Conservation (phyloP, 2,797 vertebrate species). For the Galaxias olidus region DNA sequence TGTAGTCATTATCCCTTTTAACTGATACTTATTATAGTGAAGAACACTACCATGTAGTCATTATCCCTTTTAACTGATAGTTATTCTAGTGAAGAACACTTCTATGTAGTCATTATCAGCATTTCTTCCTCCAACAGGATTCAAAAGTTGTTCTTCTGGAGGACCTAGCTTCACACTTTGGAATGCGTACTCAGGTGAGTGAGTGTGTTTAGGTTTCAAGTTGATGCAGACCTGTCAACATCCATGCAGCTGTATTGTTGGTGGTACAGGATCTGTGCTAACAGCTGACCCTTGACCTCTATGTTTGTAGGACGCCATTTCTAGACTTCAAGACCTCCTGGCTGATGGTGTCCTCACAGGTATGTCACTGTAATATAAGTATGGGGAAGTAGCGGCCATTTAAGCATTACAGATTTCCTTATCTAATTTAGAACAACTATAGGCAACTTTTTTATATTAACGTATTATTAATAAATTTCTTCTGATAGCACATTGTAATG, state of each 20-base stretch:
- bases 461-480: too few relatives aligned
- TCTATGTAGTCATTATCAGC: neutral
- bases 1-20: too few relatives aligned
- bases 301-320: conserved; percentile 84
- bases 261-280: neutral
- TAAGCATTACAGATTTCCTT: too few relatives aligned
- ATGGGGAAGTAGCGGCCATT: neutral
- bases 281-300: conserved; percentile 1
- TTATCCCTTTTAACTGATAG: neutral
- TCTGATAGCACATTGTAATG: too few relatives aligned
- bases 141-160: conserved; percentile 94
- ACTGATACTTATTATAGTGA: too few relatives aligned
- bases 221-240: too few relatives aligned
- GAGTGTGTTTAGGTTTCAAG: too few relatives aligned
- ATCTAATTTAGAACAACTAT: too few relatives aligned
- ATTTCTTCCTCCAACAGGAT: conserved; percentile 64
- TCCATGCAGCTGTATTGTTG: too few relatives aligned
- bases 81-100: neutral
- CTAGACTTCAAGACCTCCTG: conserved; percentile 89
- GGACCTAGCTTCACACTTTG: conserved; percentile 91
- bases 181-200: conserved; percentile 89
- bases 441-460: too few relatives aligned
- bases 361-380: conserved; percentile 38
- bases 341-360: conserved; percentile 91
- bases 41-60: neutral